A percentile compares a stretch with the other conserved stretches of the same genome.
Conservation (phyloP, 2,113 vertebrate genomes). For the Hypocryptadius cinnamomeus region DNA sequence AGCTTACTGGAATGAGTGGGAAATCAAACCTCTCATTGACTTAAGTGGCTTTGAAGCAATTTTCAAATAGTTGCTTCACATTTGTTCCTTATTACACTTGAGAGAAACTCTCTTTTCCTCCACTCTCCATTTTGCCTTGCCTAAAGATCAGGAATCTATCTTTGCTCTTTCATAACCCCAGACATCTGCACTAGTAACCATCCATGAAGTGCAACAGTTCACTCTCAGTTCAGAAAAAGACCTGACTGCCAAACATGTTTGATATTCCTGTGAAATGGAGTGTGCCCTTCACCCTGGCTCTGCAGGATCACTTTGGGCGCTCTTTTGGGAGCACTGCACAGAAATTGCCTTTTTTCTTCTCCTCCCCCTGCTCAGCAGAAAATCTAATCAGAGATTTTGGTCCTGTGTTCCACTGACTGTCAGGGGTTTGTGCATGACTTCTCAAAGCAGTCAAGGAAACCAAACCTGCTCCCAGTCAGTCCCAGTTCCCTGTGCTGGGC, state of each 20-base stretch:
- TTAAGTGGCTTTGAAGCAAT: background rate
- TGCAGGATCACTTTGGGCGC: background rate
- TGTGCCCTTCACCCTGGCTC: background rate
- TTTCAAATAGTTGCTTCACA: background rate
- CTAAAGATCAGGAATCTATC: background rate
- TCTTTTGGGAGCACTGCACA: background rate
- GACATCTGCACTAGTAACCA: background rate
- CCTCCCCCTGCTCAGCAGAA: background rate
- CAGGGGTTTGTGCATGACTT: background rate
- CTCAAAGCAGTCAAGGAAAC: background rate
- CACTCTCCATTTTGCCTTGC: background rate
- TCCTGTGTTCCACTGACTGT: rapidly evolving
- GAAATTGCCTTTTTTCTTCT: background rate
- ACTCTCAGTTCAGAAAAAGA: background rate
- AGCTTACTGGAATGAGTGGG: background rate
- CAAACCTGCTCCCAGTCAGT: background rate
- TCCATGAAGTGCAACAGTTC: background rate
- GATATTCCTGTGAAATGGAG: background rate
- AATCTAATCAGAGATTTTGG: background rate
- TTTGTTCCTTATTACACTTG: background rate
- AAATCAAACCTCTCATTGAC: background rate
- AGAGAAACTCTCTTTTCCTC: background rate
- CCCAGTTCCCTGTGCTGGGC: background rate
- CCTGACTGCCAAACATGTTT: background rate
- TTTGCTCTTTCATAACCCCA: background rate